Evolutionary conservation across 2,797 vertebrate species (phyloP).

Genomic region (Epinephelus coioides): DNA sequence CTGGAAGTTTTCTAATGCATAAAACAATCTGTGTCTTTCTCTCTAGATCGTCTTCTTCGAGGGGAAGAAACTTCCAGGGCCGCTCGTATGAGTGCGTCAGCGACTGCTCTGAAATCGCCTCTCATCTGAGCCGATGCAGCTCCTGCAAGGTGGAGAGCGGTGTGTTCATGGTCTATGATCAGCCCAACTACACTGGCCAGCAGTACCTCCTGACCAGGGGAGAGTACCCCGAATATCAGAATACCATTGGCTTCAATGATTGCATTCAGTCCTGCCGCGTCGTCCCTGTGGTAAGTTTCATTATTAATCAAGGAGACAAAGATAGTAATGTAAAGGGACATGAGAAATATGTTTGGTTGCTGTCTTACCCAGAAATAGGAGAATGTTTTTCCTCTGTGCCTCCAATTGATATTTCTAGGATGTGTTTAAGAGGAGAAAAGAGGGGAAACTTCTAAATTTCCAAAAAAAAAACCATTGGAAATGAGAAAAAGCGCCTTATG

Average conservation of each 20-base stretch:
- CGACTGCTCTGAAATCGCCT: constrained; percentile 63
- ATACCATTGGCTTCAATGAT: constrained; percentile 61
- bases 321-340: background rate
- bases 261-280: constrained; percentile 69
- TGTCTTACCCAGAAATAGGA: background rate
- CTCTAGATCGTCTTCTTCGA: constrained; percentile 64
- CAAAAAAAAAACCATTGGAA: no score
- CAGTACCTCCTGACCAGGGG: constrained; percentile 68
- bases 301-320: background rate
- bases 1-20: background rate
- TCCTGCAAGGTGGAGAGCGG: constrained; percentile 71
- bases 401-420: background rate
- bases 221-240: constrained; percentile 69
- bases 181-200: constrained; percentile 62
- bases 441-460: no score
- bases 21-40: constrained; percentile 29
- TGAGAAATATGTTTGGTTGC: background rate
- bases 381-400: background rate
- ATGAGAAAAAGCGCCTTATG: no score
- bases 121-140: constrained; percentile 65
- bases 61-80: constrained; percentile 62
- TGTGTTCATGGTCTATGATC: constrained; percentile 63
- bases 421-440: no score
- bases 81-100: constrained; percentile 61
- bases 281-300: constrained; percentile 61